Conservation (phyloP, 2,797 vertebrate genomes). For the Delichon dasypus region DNA sequence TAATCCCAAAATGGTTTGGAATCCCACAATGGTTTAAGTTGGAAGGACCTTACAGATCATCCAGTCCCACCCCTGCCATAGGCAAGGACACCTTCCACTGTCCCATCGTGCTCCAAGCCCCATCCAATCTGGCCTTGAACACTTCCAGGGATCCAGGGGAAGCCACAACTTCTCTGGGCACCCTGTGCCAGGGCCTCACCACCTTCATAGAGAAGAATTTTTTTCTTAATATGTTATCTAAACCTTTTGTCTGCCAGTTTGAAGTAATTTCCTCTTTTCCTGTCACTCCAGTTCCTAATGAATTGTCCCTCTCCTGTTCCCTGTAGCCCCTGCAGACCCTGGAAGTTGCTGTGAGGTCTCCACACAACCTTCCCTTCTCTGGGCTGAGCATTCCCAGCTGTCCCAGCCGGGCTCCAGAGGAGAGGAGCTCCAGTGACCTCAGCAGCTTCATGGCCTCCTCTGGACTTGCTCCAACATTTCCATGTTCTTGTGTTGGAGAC, state of each 20-base stretch:
- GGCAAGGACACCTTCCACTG: fast-evolving
- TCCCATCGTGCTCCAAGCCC: fast-evolving
- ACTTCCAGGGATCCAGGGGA: neutral
- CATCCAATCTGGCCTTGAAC: fast-evolving
- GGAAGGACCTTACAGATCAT: fast-evolving
- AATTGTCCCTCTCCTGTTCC: neutral
- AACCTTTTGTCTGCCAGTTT: fast-evolving
- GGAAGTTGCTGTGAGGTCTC: neutral
- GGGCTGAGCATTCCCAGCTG: neutral
- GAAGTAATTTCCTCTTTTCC: neutral
- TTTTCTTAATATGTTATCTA: fast-evolving
- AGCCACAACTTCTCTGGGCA: neutral
- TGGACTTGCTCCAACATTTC: neutral
- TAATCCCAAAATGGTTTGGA: neutral
- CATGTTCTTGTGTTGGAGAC: neutral
- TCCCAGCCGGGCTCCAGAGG: fast-evolving
- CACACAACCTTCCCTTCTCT: neutral
- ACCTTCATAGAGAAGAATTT: fast-evolving
- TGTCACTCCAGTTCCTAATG: neutral
- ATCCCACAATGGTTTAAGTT: neutral
- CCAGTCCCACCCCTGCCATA: fast-evolving
- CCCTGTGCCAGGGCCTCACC: neutral
- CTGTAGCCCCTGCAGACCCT: neutral
- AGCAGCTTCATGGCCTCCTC: neutral
- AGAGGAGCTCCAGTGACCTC: neutral